phyloP scores from a whole-genome alignment of 2,797 vertebrate species.

The Allobates femoralis region DNA sequence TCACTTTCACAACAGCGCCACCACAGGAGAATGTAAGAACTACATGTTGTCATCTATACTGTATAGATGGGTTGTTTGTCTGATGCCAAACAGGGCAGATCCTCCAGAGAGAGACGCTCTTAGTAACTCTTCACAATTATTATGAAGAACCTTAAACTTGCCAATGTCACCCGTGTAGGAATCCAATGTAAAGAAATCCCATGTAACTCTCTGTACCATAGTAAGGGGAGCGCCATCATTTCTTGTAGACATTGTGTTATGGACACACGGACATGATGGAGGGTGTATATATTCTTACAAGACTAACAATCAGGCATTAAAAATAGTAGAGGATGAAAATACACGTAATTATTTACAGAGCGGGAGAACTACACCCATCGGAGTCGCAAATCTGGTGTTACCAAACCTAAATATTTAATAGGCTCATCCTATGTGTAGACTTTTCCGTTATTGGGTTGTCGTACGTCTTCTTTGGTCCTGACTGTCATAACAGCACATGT shows the following conservation, averaged over 20 bases:
- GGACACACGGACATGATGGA: slow-evolving; percentile 15
- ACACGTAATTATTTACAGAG: slow-evolving; percentile 43
- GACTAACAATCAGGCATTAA: slow-evolving; percentile 15
- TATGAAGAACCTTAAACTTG: neutral
- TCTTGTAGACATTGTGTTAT: neutral
- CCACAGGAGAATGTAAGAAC: neutral
- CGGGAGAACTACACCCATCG: neutral
- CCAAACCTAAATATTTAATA: slow-evolving; percentile 48
- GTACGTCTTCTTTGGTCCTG: neutral
- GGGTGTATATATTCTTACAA: slow-evolving; percentile 27
- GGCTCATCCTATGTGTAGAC: neutral
- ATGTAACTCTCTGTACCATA: neutral
- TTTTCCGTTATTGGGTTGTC: neutral
- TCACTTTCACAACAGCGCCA: neutral
- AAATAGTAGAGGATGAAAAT: slow-evolving; percentile 14
- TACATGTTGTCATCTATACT: neutral
- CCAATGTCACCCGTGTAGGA: neutral
- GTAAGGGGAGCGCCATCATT: neutral
- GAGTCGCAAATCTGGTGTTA: slow-evolving; percentile 18
- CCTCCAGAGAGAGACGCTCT: neutral
- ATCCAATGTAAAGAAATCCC: neutral
- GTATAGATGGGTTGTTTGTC: neutral
- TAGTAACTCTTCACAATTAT: neutral
- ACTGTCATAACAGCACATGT: neutral
- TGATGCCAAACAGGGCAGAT: neutral